A percentile compares a stretch with the other conserved stretches of the same genome.
These are phyloP conservation scores for Phrynocephalus vlangalii DNA, from an alignment of 2,797 vertebrate genomes.

Conservation along the genomic window DNA sequence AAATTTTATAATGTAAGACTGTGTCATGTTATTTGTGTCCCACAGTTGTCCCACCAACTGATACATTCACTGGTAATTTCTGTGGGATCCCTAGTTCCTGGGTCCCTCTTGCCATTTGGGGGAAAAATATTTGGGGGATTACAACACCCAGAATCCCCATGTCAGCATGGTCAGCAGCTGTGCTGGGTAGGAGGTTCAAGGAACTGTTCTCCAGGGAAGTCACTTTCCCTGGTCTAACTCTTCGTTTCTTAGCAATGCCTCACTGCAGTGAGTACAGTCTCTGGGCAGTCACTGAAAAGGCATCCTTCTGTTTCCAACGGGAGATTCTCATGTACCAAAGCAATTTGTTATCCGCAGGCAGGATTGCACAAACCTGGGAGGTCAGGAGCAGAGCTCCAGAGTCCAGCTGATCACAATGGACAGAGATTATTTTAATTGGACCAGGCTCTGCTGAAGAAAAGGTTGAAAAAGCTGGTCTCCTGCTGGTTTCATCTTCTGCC, in stretches of 20 bases:
- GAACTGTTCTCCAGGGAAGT: neutral
- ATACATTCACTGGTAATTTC: no score
- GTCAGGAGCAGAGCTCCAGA: neutral
- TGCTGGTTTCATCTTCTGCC: slow-evolving; percentile 23
- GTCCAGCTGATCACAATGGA: slow-evolving; percentile 1
- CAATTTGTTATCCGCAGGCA: slow-evolving; percentile 1
- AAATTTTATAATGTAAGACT: neutral
- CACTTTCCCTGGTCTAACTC: neutral
- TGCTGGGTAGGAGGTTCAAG: no score
- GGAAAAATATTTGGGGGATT: no score
- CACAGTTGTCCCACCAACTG: neutral
- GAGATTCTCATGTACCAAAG: slow-evolving; percentile 13
- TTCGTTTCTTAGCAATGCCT: slow-evolving; percentile 3
- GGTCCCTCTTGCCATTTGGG: no score
- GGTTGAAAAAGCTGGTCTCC: neutral
- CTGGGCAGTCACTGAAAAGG: slow-evolving; percentile 8
- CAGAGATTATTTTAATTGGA: slow-evolving; percentile 40
- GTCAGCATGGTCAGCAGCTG: no score
- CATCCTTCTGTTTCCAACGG: neutral
- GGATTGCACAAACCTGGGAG: slow-evolving; percentile 21
- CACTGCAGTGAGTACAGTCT: neutral
- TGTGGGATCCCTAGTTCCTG: neutral
- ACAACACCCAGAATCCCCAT: no score
- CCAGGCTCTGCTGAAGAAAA: slow-evolving; percentile 10
- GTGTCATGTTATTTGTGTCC: neutral